phyloP scores from a whole-genome alignment of 2,888 invertebrate genomes.

The Agonopterix arenella region DNA sequence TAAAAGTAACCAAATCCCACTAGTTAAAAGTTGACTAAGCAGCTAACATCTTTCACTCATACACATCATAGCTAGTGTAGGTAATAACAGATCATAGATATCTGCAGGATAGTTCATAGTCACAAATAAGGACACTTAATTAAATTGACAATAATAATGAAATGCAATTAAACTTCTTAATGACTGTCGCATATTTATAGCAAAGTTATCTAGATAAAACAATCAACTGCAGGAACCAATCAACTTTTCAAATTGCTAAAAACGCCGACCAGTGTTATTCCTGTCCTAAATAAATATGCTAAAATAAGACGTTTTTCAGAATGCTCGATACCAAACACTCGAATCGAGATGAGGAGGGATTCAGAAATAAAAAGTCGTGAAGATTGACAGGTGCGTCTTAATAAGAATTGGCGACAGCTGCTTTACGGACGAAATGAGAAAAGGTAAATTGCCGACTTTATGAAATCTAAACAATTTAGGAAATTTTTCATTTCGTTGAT shows the following conservation, averaged over 20 bases:
- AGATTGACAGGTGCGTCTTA: slow-evolving; percentile 77
- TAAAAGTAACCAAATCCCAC: too few relatives aligned
- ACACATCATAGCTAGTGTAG: too few relatives aligned
- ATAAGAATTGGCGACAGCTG: slow-evolving; percentile 68
- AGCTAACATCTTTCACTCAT: too few relatives aligned
- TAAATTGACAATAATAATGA: not conserved
- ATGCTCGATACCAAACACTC: slow-evolving; percentile 52
- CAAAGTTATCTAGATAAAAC: not conserved
- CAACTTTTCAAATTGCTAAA: slow-evolving; percentile 48
- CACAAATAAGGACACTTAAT: not conserved
- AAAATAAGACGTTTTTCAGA: slow-evolving; percentile 32
- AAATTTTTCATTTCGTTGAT: slow-evolving; percentile 16
- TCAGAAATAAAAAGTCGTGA: slow-evolving; percentile 61
- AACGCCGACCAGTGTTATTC: slow-evolving; percentile 37
- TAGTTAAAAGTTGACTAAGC: too few relatives aligned
- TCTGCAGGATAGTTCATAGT: too few relatives aligned
- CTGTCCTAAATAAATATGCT: slow-evolving; percentile 57
- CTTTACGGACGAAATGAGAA: slow-evolving; percentile 55
- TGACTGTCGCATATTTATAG: not conserved
- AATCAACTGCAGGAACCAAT: slow-evolving; percentile 28
- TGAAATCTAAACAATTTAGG: slow-evolving; percentile 24
- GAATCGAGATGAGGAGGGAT: slow-evolving; percentile 51
- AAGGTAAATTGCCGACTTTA: slow-evolving; percentile 65
- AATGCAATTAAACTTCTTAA: not conserved
- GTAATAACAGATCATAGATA: too few relatives aligned